These are phyloP conservation scores for Brassicogethes aeneus DNA, from an alignment of 2,888 invertebrate species.

Conservation along the genomic window DNA sequence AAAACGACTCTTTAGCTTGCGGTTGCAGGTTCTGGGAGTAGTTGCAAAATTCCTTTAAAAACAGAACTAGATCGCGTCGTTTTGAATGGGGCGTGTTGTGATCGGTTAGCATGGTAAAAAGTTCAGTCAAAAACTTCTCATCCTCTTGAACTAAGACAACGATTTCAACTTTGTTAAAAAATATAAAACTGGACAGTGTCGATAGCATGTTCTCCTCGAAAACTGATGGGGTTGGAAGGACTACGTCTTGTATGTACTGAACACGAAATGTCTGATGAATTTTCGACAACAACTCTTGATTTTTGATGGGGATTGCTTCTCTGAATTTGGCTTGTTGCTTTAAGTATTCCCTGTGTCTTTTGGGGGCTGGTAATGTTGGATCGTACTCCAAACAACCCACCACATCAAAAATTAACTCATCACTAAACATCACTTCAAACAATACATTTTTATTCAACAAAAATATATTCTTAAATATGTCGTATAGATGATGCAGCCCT, in stretches of 20 bases:
- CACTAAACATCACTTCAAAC: slow-evolving; percentile 96
- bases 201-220: slow-evolving; percentile 99
- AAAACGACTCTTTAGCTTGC: slow-evolving; percentile 94
- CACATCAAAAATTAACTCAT: slow-evolving; percentile 94
- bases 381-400: slow-evolving; percentile 98
- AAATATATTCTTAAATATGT: slow-evolving; percentile 98
- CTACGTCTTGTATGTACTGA: slow-evolving; percentile 98
- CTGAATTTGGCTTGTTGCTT: slow-evolving; percentile 85
- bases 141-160: slow-evolving; percentile 97
- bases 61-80: slow-evolving; percentile 88
- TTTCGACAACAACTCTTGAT: slow-evolving; percentile 89
- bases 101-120: slow-evolving; percentile 89
- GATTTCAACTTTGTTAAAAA: slow-evolving; percentile 99
- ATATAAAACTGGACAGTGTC: slow-evolving; percentile 96
- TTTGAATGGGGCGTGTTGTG: slow-evolving; percentile 76
- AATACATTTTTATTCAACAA: slow-evolving; percentile 94
- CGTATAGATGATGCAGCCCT: slow-evolving; percentile 90
- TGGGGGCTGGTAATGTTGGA: slow-evolving; percentile 75
- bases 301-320: slow-evolving; percentile 91
- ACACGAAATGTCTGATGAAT: slow-evolving; percentile 99
- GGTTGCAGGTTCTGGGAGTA: slow-evolving; percentile 98
- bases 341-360: slow-evolving; percentile 93
- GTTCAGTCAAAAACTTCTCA: slow-evolving; percentile 89
- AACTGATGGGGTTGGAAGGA: slow-evolving; percentile 95
- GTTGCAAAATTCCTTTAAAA: slow-evolving; percentile 98